These are phyloP conservation scores for Drosophila neotestacea DNA, from an alignment of 2,888 invertebrate genomes.

Conservation along the genomic window DNA sequence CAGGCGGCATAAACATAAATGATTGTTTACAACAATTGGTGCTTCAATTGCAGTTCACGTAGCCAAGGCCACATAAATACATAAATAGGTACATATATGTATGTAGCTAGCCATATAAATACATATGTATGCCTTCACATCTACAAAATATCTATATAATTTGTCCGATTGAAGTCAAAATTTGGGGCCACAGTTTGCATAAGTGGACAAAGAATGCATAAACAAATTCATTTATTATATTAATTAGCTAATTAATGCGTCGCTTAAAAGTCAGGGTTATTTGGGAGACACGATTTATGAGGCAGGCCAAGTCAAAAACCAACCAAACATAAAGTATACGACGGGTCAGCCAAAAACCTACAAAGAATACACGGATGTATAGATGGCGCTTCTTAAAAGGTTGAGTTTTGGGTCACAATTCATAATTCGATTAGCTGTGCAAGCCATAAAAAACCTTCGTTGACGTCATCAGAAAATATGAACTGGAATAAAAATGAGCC, in stretches of 20 bases:
- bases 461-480: conserved; percentile 50
- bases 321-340: conserved; percentile 23
- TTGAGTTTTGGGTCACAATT: conserved; percentile 2
- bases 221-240: conserved; percentile 20
- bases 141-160: not conserved
- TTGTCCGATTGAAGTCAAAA: conserved; percentile 29
- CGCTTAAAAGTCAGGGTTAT: conserved; percentile 38
- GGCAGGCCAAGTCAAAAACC: conserved; percentile 30
- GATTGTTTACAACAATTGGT: conserved; percentile 50
- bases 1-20: conserved; percentile 42
- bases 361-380: conserved; percentile 4
- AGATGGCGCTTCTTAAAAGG: conserved; percentile 7
- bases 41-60: conserved; percentile 31
- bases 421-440: conserved; percentile 28
- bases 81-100: not conserved
- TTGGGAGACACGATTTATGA: conserved; percentile 40
- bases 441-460: conserved; percentile 21
- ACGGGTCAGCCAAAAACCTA: conserved; percentile 33
- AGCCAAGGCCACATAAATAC: conserved; percentile 40
- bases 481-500: conserved; percentile 1
- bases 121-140: too few relatives aligned
- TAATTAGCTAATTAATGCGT: conserved; percentile 50
- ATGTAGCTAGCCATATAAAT: not conserved
- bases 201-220: conserved; percentile 22
- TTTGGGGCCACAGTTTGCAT: conserved; percentile 54